A percentile compares a stretch with the other conserved stretches of the same genome.
These are phyloP conservation scores for Hydroisotoma schaefferi DNA, from an alignment of 2,888 invertebrate genomes.

Conservation along the genomic window DNA sequence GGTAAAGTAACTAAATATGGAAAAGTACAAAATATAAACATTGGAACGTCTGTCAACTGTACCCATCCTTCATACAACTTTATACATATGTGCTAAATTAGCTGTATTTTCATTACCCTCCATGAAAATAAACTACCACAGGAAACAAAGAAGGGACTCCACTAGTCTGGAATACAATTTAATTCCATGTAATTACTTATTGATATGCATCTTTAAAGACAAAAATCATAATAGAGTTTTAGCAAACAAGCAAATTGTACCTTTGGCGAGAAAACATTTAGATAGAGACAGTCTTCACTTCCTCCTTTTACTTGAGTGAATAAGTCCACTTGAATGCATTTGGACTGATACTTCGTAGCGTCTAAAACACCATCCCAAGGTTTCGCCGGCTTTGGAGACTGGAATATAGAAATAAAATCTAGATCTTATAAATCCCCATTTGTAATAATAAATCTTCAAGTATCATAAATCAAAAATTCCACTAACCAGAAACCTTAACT, in stretches of 20 bases:
- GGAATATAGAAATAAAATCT: too few relatives aligned
- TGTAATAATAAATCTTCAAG: too few relatives aligned
- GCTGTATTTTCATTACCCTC: slow-evolving; percentile 1
- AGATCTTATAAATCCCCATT: too few relatives aligned
- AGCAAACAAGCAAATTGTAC: background rate
- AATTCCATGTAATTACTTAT: background rate
- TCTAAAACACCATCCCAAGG: background rate
- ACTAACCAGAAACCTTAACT: background rate
- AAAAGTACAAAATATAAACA: too few relatives aligned
- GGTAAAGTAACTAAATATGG: background rate
- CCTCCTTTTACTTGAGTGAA: slow-evolving; percentile 10
- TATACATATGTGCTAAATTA: too few relatives aligned
- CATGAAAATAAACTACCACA: slow-evolving; percentile 6
- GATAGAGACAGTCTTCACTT: slow-evolving; percentile 8
- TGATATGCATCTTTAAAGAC: background rate
- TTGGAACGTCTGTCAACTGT: too few relatives aligned
- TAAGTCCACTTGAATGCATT: slow-evolving; percentile 12
- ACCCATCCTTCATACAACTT: too few relatives aligned
- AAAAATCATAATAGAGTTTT: too few relatives aligned
- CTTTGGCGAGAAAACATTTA: slow-evolving; percentile 6
- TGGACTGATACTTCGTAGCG: slow-evolving; percentile 9
- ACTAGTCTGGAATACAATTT: slow-evolving; percentile 1
- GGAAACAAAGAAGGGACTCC: slow-evolving; percentile 2
- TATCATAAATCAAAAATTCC: background rate
- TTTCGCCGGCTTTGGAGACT: slow-evolving; percentile 9